A percentile compares a stretch with the other conserved stretches of the same genome.
These are phyloP conservation scores for Caenorhabditis uteleia DNA, from an alignment of 2,888 invertebrate genomes.

Conservation along the genomic window DNA sequence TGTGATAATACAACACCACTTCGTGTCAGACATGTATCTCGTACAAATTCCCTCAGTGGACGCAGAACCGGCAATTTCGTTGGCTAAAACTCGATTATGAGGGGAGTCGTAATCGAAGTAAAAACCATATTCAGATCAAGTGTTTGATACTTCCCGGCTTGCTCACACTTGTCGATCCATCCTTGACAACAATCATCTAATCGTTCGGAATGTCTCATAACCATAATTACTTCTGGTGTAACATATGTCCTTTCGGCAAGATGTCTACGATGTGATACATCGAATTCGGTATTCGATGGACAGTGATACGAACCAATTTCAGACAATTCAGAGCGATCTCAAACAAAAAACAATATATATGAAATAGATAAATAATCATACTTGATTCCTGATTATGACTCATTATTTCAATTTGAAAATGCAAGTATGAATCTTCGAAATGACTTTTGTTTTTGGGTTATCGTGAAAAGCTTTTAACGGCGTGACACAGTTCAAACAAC, in stretches of 20 bases:
- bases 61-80: conserved; percentile 42
- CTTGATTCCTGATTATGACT: no score
- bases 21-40: conserved; percentile 55
- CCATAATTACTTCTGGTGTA: conserved; percentile 32
- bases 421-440: no score
- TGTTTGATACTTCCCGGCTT: conserved; percentile 31
- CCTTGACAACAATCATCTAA: conserved; percentile 47
- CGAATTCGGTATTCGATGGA: conserved; percentile 32
- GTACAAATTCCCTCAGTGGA: conserved; percentile 39
- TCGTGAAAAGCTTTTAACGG: no score
- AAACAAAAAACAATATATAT: no score
- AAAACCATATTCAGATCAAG: conserved; percentile 49
- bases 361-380: no score
- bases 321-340: conserved; percentile 29
- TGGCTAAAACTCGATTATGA: no score
- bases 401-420: no score
- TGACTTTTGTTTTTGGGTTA: no score
- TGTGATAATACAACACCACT: conserved; percentile 52
- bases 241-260: conserved; percentile 4
- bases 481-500: no score
- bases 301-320: conserved; percentile 38
- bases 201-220: conserved; percentile 54
- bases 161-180: conserved; percentile 36
- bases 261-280: no score
- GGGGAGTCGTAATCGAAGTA: no score